These are phyloP conservation scores for Prunella himalayana DNA, from an alignment of 2,113 vertebrate species.

Conservation along the genomic window DNA sequence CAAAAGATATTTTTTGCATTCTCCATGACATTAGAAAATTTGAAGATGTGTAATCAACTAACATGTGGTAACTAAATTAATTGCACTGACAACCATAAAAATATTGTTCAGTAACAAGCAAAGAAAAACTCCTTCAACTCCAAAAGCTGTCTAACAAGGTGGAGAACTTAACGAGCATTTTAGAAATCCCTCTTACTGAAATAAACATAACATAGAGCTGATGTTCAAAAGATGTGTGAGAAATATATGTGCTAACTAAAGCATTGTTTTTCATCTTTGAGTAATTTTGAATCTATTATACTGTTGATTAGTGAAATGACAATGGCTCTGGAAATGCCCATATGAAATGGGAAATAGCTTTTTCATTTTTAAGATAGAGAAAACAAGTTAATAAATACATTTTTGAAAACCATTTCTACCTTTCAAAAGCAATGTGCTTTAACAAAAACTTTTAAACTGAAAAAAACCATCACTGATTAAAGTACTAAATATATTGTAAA, in stretches of 20 bases:
- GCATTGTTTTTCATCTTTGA: not conserved
- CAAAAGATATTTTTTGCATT: not conserved
- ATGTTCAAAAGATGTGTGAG: not conserved
- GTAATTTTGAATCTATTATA: not conserved
- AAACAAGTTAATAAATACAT: not conserved
- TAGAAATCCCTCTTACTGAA: not conserved
- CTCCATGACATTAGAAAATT: not conserved
- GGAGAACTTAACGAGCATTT: not conserved
- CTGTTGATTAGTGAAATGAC: not conserved
- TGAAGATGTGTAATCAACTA: not conserved
- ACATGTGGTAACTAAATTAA: not conserved
- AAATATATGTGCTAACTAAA: not conserved
- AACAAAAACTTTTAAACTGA: not conserved
- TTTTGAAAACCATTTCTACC: not conserved
- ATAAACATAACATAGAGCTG: not conserved
- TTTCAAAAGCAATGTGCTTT: not conserved
- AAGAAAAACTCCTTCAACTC: not conserved
- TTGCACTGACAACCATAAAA: not conserved
- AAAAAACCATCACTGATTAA: not conserved
- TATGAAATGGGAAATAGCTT: not conserved
- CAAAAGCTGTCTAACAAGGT: not conserved
- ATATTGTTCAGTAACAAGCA: not conserved
- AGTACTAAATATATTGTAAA: not conserved
- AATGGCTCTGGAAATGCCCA: not conserved
- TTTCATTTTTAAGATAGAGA: not conserved